Percentiles rank a stretch among this genome's conserved stretches.
Evolutionary conservation across 2,113 vertebrate species (phyloP).

Genomic region (Ptychochromis oligacanthus): DNA sequence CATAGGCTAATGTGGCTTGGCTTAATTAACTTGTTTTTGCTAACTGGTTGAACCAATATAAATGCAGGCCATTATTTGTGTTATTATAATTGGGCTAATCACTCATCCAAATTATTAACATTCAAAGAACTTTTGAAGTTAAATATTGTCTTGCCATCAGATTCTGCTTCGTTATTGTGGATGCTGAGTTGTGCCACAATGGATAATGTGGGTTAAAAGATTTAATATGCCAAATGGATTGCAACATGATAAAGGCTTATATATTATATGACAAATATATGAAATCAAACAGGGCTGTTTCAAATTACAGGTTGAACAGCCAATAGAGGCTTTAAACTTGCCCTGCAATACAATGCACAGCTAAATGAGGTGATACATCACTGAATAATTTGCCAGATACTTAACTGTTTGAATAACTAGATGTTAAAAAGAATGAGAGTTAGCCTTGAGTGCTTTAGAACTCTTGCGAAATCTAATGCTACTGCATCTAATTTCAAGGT

Average conservation of each 20-base stretch:
- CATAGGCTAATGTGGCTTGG: slow-evolving; percentile 37
- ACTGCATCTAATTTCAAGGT: background rate
- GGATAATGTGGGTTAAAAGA: background rate
- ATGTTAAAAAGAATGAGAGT: slow-evolving; percentile 17
- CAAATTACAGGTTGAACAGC: slow-evolving; percentile 11
- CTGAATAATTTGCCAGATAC: slow-evolving; percentile 28
- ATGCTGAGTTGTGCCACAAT: background rate
- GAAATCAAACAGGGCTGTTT: background rate
- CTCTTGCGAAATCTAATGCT: background rate
- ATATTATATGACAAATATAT: background rate
- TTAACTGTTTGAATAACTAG: slow-evolving; percentile 40
- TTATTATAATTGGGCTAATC: slow-evolving; percentile 57
- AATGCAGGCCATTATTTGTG: slow-evolving; percentile 58
- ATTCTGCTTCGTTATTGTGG: background rate
- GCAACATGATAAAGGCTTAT: background rate
- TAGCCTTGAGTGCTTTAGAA: background rate
- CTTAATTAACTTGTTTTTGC: slow-evolving; percentile 67
- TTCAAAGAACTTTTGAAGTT: slow-evolving; percentile 30
- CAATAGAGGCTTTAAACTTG: slow-evolving; percentile 34
- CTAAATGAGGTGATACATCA: slow-evolving; percentile 53
- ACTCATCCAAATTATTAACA: slow-evolving; percentile 37
- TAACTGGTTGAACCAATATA: slow-evolving; percentile 46
- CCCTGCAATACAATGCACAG: background rate
- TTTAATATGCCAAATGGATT: background rate
- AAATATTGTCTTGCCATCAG: slow-evolving; percentile 34